Evolutionary conservation across 2,797 vertebrate genomes (phyloP).

Genomic region (Pangasius larnaudii): DNA sequence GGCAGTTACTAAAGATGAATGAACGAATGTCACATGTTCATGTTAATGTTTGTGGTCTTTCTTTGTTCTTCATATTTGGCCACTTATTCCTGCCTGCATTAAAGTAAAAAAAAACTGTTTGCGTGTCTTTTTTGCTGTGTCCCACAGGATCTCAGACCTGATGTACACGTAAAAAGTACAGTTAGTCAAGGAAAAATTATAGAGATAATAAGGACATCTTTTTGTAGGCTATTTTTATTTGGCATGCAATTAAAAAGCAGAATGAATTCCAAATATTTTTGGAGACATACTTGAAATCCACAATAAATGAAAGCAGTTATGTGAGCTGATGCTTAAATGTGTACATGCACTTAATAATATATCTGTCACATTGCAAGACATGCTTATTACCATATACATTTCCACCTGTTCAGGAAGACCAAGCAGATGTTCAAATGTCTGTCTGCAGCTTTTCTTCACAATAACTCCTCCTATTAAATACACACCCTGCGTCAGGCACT

Average conservation of each 20-base stretch:
- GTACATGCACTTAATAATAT: conserved; percentile 9
- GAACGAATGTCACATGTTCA: not conserved
- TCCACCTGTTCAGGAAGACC: conserved; percentile 65
- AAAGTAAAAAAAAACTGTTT: not conserved
- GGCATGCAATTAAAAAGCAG: conserved; percentile 18
- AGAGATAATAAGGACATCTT: not conserved
- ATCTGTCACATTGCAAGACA: not conserved
- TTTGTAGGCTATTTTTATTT: not conserved
- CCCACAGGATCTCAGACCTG: not conserved
- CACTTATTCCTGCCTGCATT: not conserved
- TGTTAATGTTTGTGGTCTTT: not conserved
- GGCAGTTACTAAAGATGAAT: not conserved
- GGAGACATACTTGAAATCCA: not conserved
- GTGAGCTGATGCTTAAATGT: not conserved
- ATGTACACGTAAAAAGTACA: not conserved
- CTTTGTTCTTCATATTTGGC: not conserved
- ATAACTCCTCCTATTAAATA: conserved; percentile 54
- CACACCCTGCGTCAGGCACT: conserved; percentile 57
- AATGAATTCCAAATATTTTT: not conserved
- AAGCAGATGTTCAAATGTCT: conserved; percentile 69
- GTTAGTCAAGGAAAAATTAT: not conserved
- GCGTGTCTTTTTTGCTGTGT: not conserved
- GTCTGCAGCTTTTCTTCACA: conserved; percentile 28
- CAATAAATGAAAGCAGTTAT: conserved; percentile 37
- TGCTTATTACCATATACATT: not conserved